Base-by-base conservation (phyloP, 2,888 invertebrate genomes). In the Cyrtodaria siliqua region DNA sequence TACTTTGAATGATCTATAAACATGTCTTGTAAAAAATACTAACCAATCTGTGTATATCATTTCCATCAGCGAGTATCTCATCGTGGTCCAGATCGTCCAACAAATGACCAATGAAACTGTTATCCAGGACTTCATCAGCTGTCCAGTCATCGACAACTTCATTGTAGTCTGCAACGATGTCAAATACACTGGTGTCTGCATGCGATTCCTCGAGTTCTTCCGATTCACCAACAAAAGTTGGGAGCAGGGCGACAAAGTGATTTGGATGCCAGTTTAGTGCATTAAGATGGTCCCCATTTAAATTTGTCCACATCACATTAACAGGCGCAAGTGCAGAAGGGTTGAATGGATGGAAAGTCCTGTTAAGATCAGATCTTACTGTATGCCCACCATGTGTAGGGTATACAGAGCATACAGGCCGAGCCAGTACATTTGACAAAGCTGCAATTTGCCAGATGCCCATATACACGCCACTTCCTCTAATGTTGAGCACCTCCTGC, bases 371-470 rank as follows among this genome's bases (percentile, higher is more conserved):
- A n/a, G n/a, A n/a, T n/a, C n/a, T n/a, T 24, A 66, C 42, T 40
- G 62, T 27, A 23, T 20, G 42, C 9, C 61, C 12, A 20, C n/a
- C 79, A 9, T 40, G 33, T 2, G 55, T n/a, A 12, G 79, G 79
- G 38, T 79, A 79, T 6, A 79, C 63, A 40, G 75, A 79, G 38
- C 47, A 55, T 9, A 75, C 0, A 56, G 14, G 18, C 14, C 40
- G 23, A 6, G 47, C 18, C 14, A 75, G 52, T 1, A 70, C 47
- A 55, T 57, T 55, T 3, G 47, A 47, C 16, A 75, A 29, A 2
- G 79, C 75, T 67, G 64, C 49, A 20, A 80, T n/a, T 47, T 80
- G 76, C 70, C 80, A 80, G 23, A 73, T 67, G 1, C 81, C 81
- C 77, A 74, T 77, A 53, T 56, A 77, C 8, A 29, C 38, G 29